phyloP scores from a whole-genome alignment of 2,888 invertebrate genomes.

The Lapara coniferarum region DNA sequence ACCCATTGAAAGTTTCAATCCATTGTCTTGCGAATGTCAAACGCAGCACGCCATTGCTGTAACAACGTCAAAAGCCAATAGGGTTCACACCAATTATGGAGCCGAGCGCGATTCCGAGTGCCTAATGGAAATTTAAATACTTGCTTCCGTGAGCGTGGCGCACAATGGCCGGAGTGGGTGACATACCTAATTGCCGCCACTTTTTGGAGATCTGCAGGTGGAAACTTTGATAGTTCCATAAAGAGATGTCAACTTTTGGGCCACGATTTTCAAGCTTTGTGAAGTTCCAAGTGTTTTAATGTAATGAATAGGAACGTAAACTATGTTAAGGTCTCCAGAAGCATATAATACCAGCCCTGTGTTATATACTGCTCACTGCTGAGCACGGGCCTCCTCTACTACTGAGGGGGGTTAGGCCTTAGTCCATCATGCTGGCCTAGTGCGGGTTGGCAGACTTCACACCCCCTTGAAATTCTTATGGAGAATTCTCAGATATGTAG shows the following conservation, averaged over 20 bases:
- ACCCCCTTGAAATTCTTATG: no score
- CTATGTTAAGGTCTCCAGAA: no score
- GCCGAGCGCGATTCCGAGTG: slow-evolving; percentile 56
- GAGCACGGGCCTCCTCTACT: no score
- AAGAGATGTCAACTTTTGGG: background rate
- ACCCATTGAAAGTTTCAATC: slow-evolving; percentile 29
- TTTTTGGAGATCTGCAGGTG: slow-evolving; percentile 36
- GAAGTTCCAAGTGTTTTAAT: no score
- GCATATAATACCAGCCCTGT: no score
- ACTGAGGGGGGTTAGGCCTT: no score
- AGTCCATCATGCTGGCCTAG: no score
- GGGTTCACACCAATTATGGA: slow-evolving; percentile 52
- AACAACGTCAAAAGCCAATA: slow-evolving; percentile 39
- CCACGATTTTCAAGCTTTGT: no score
- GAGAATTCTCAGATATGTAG: no score
- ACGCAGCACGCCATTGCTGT: slow-evolving; percentile 34
- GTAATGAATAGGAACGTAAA: no score
- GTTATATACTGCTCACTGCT: no score
- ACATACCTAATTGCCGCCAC: slow-evolving; percentile 67
- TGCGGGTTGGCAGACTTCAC: no score
- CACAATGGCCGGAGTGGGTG: slow-evolving; percentile 57
- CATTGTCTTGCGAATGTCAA: slow-evolving; percentile 34
- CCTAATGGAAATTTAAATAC: slow-evolving; percentile 82
- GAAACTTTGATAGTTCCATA: background rate
- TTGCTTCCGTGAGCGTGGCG: slow-evolving; percentile 64